phyloP scores from a whole-genome alignment of 2,113 vertebrate genomes.

The Cynopterus brachyotis region DNA sequence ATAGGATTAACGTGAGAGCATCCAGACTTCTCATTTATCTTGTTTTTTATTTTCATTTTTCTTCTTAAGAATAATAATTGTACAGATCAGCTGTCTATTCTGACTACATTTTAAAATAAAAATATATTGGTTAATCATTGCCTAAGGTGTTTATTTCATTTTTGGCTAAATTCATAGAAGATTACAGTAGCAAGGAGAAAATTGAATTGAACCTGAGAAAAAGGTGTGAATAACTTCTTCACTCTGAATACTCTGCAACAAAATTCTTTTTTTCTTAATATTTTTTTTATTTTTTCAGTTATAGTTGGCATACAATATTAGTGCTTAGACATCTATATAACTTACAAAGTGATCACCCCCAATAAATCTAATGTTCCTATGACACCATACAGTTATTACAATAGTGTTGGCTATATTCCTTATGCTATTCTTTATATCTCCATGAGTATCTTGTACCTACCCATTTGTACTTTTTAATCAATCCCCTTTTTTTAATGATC shows the following conservation, averaged over 20 bases:
- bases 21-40: not conserved
- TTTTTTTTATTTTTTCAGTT: too few species aligned
- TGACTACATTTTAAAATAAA: not conserved
- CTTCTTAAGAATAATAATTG: conserved; percentile 6
- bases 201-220: not conserved
- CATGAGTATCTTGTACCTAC: too few species aligned
- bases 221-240: not conserved
- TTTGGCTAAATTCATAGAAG: not conserved
- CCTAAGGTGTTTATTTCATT: not conserved
- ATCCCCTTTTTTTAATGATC: too few species aligned
- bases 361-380: too few species aligned
- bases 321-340: too few species aligned
- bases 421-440: too few species aligned
- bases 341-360: too few species aligned
- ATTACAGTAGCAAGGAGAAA: not conserved
- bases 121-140: not conserved
- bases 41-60: not conserved
- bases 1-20: not conserved
- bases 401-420: too few species aligned
- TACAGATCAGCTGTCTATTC: not conserved
- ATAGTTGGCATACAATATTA: too few species aligned
- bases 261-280: not conserved
- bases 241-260: not conserved
- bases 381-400: too few species aligned
- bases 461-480: too few species aligned